These are phyloP conservation scores for Siniperca undulata DNA, from an alignment of 2,797 vertebrate species.

Conservation along the genomic window DNA sequence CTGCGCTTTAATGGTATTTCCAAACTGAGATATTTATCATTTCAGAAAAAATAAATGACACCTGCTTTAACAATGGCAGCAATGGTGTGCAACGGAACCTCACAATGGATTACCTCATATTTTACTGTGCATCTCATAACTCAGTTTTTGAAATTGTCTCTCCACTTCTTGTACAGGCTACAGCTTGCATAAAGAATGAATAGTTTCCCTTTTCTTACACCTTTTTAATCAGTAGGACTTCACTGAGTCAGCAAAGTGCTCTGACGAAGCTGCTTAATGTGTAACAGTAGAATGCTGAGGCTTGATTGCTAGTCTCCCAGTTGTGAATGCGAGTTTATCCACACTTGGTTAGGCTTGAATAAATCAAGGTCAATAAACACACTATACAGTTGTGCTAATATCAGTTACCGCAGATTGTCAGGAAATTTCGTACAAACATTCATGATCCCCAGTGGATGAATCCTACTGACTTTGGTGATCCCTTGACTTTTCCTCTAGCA, in stretches of 20 bases:
- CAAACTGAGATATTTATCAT: slow-evolving; percentile 44
- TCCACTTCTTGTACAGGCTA: slow-evolving; percentile 23
- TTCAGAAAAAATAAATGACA: slow-evolving; percentile 34
- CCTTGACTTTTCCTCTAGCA: not conserved
- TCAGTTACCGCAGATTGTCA: not conserved
- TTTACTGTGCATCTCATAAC: slow-evolving; percentile 50
- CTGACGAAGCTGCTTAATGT: slow-evolving; percentile 34
- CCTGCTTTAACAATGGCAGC: slow-evolving; percentile 19
- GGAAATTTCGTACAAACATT: not conserved
- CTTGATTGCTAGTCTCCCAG: slow-evolving; percentile 37
- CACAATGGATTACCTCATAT: slow-evolving; percentile 46
- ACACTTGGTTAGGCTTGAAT: slow-evolving; percentile 27
- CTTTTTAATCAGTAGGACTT: slow-evolving; percentile 38
- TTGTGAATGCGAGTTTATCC: slow-evolving; percentile 33
- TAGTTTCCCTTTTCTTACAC: slow-evolving; percentile 21
- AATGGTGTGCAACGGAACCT: slow-evolving; percentile 29
- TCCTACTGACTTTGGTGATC: not conserved
- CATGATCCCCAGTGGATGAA: not conserved
- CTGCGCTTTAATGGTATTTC: slow-evolving; percentile 44
- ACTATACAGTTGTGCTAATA: not conserved
- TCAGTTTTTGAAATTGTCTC: slow-evolving; percentile 34
- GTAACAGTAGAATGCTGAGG: slow-evolving; percentile 25
- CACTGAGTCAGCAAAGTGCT: slow-evolving; percentile 38
- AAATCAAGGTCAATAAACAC: slow-evolving; percentile 35
- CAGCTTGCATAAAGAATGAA: slow-evolving; percentile 26